Evolutionary conservation across 2,113 vertebrate genomes (phyloP).

Genomic region (Etheostoma cragini): DNA sequence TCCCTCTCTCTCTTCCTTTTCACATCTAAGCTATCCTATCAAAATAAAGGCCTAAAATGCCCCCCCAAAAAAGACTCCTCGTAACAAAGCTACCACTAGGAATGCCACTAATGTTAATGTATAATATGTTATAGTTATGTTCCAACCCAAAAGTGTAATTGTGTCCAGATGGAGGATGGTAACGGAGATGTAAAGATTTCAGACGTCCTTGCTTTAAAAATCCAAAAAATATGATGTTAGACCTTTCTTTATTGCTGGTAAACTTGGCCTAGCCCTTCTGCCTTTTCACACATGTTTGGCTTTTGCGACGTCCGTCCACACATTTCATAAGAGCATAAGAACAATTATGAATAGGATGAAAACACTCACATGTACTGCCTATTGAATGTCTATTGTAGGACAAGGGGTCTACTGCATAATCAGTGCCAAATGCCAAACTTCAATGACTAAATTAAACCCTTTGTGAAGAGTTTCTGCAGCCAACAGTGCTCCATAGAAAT

Average conservation of each 20-base stretch:
- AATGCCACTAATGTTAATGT: not conserved
- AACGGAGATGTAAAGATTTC: not conserved
- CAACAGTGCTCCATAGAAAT: not conserved
- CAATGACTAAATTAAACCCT: not conserved
- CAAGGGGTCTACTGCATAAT: not conserved
- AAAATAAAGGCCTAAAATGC: no score
- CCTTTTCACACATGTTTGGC: not conserved
- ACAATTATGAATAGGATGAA: slow-evolving; percentile 1
- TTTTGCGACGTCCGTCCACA: not conserved
- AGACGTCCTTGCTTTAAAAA: not conserved
- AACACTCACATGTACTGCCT: not conserved
- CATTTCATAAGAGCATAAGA: not conserved
- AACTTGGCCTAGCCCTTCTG: no score
- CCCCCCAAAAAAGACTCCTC: not conserved
- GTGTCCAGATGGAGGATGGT: not conserved
- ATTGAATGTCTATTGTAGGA: not conserved
- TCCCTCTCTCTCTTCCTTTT: no score
- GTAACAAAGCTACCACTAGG: not conserved
- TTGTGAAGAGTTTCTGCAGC: not conserved
- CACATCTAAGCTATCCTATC: no score
- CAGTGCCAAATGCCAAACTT: not conserved
- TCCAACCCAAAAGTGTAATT: not conserved
- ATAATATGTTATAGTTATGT: not conserved
- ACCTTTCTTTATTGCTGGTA: not conserved
- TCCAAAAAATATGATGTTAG: not conserved